Base-by-base conservation (phyloP, 2,113 vertebrate genomes). In the Petrocephalus zakoni region DNA sequence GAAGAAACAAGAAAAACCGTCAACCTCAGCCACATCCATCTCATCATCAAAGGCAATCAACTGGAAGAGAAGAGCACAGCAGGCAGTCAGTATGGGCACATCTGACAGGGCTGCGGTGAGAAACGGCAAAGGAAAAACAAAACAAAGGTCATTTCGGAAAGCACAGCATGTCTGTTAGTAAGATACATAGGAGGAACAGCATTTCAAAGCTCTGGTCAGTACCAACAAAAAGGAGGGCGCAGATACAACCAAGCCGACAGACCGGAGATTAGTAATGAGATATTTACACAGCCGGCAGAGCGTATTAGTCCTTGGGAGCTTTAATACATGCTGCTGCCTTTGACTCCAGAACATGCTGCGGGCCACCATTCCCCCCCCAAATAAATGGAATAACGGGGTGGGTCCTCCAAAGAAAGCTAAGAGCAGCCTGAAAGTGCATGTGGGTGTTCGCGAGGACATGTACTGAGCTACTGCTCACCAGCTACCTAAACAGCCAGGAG, bases 1-100 rank as follows among this genome's bases (percentile, higher is more conserved):
- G 85, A 91, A 82, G 88, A 92, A 95, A 93, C 87, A 94, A 95
- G 92, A 90, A 95, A 95, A 97, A 95, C 93, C 87, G 96, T 96
- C 56, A 95, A 99, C 98, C 98, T 99, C 98, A 95, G 97, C 96
- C 96, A 97, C 97, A 96, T 99, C 98, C 97, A 97, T 96, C 93
- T 98, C 97, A 95, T 96, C 96, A 95, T 97, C 97, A 97, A 99
- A 97, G 96, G 97, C 95, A 96, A 98, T 96, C 93, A 97, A 97
- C 97, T 94, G 89, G 94, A 97, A 98, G 91, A 97, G 95, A 97
- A 95, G 94, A 94, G 94, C 92, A 93, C 91, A 95, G 89, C 86
- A 88, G 90, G 88, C 93, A 90, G 95, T 96, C 95, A 96, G 95
- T 95, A 91, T 90, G 90, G 81, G 56, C 25, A 87, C 47, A 34